Base-by-base conservation (phyloP, 64 coral and sea anemone genomes). In the Orbicella faveolata region DNA sequence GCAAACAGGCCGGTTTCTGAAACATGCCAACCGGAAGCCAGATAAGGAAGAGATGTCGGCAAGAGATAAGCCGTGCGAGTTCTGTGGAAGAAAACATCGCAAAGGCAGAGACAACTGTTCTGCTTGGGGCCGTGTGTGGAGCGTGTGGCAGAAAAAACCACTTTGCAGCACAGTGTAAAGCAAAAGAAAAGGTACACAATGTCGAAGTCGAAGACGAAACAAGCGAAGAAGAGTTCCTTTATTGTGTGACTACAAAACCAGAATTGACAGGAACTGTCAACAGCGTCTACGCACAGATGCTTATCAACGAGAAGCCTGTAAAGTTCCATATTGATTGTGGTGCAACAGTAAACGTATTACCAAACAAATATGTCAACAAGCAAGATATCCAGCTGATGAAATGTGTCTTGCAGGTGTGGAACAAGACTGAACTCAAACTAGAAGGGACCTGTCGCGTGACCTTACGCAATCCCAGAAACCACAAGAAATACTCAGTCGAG, bases 301-400 rank as follows among this genome's bases (percentile, higher is more conserved):
- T 92, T 44, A 69, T 89, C 30, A 75, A 79, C 20, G 75, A 64
- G 21, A 64, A 89, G 54, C 48, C 57, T 8, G 20, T 95, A n/a
- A 83, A 83, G 41, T 91, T 95, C 68, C 89, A 95, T 61, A 26
- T 92, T 25, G 89, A 95, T 34, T 92, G 89, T 14, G 79, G 79
- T 63, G 89, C 86, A 23, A 89, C 69, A 6, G 90, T 92, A 3
- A 92, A 95, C 37, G 87, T 95, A 9, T 72, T 89, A 26, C 94
- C 66, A 17, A 39, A 23, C 2, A 82, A 73, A 79, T 92, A 89
- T n/a, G 89, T 74, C 37, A 48, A 87, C 33, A 36, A 34, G 0
- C 9, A 90, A 6, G 57, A 41, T 4, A 41, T 41, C 2, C 61
- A 63, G 26, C 89, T 44, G 9, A 90, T 37, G 7, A 83, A 66